Evolutionary conservation across 2,113 vertebrate species (phyloP).

Genomic region (Azemiops feae): DNA sequence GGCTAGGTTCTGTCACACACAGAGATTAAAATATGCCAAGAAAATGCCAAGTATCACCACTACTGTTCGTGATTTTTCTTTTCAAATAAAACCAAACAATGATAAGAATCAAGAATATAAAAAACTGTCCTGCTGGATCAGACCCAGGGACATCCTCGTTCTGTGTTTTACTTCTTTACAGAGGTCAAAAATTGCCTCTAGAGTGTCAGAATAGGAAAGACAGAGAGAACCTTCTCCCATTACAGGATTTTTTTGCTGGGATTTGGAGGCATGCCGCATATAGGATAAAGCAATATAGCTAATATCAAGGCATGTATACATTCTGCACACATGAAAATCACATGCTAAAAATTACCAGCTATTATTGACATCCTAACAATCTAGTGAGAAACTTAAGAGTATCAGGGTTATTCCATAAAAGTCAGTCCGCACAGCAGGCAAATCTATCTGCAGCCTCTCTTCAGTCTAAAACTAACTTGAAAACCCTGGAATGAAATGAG

Average conservation of each 20-base stretch:
- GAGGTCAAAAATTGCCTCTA: not conserved
- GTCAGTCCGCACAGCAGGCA: not conserved
- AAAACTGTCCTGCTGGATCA: not conserved
- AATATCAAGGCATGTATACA: not conserved
- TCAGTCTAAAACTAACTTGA: not conserved
- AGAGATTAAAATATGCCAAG: not conserved
- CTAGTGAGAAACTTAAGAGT: not conserved
- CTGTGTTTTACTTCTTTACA: not conserved
- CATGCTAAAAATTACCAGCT: not conserved
- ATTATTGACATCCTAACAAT: not conserved
- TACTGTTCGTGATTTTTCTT: not conserved
- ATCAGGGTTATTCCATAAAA: not conserved
- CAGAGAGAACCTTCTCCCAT: not conserved
- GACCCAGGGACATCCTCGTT: not conserved
- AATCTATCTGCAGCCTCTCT: not conserved
- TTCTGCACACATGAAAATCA: not conserved
- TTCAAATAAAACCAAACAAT: not conserved
- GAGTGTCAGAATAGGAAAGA: not conserved
- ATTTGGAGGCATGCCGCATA: not conserved
- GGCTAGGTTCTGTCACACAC: not conserved
- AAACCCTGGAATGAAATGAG: not conserved
- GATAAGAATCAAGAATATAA: slow-evolving; percentile 20
- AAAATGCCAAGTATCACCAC: not conserved
- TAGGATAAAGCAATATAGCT: not conserved
- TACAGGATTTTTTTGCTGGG: not conserved